Evolutionary conservation across 2,797 vertebrate species (phyloP).

Genomic region (Myotis vivesi): DNA sequence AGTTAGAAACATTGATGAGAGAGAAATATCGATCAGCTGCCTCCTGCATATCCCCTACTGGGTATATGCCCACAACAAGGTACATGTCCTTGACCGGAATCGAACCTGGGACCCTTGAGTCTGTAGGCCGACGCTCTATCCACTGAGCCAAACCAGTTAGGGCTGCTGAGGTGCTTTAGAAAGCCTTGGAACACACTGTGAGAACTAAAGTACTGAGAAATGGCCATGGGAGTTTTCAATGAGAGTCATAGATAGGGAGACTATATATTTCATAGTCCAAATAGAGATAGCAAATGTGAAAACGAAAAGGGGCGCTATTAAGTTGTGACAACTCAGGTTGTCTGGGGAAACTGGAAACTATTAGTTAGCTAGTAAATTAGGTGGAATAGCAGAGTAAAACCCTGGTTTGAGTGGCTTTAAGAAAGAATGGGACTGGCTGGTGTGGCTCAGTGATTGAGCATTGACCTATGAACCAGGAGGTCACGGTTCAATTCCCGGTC

Average conservation of each 20-base stretch:
- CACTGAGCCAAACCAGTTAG: too few relatives aligned
- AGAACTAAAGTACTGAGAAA: background rate
- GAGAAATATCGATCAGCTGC: too few relatives aligned
- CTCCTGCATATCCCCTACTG: too few relatives aligned
- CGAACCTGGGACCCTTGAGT: too few relatives aligned
- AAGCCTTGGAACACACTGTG: background rate
- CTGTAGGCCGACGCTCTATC: too few relatives aligned
- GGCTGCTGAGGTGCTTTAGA: background rate
- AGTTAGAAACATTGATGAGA: too few relatives aligned
- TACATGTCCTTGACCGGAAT: too few relatives aligned
- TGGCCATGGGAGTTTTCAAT: background rate
- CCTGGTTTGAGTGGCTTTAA: background rate
- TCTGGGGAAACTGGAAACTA: background rate
- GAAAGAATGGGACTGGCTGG: background rate
- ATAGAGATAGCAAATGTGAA: background rate
- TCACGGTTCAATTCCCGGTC: too few relatives aligned
- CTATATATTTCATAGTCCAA: background rate
- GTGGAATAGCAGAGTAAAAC: background rate
- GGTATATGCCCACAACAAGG: too few relatives aligned
- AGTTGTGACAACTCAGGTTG: background rate
- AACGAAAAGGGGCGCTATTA: background rate
- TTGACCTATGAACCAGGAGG: too few relatives aligned
- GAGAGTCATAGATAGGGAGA: background rate
- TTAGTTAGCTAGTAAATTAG: background rate
- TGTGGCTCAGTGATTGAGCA: too few relatives aligned